A percentile compares a stretch with the other conserved stretches of the same genome.
phyloP scores from a whole-genome alignment of 1,140 invertebrate species.

The Drosophila rhopaloa region DNA sequence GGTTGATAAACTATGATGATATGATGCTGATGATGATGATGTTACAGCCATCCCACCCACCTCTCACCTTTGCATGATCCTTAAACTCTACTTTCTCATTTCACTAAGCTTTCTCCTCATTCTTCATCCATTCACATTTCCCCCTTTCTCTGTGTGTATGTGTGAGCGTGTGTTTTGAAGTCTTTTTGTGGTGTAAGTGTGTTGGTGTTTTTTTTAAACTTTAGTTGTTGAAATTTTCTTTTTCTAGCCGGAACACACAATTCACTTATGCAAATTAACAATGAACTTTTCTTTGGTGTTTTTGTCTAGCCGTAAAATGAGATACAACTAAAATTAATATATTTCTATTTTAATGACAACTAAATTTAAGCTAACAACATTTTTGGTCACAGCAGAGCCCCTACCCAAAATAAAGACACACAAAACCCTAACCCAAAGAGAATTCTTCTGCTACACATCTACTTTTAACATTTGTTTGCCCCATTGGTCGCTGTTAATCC shows the following conservation, averaged over 20 bases:
- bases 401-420: neutral
- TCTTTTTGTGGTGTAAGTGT: conserved; percentile 22
- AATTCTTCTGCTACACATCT: conserved; percentile 8
- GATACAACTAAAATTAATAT: conserved; percentile 26
- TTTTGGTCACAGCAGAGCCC: conserved; percentile 63
- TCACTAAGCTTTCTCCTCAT: conserved; percentile 18
- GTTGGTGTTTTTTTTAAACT: conserved; percentile 23
- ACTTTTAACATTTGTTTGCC: conserved; percentile 7
- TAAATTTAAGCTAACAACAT: conserved; percentile 75
- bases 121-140: conserved; percentile 1
- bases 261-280: conserved; percentile 7
- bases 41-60: conserved; percentile 24
- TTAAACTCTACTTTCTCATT: conserved; percentile 13
- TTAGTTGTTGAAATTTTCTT: conserved; percentile 23
- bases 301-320: conserved; percentile 29
- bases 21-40: conserved; percentile 30
- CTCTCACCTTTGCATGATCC: conserved; percentile 1
- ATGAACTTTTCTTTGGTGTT: conserved; percentile 41
- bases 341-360: conserved; percentile 46
- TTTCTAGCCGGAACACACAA: conserved; percentile 18
- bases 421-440: neutral
- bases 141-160: conserved; percentile 3
- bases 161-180: neutral
- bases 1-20: conserved; percentile 40
- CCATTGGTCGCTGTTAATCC: conserved; percentile 29